These are phyloP conservation scores for Mesorhabditis sp. DNA, from an alignment of 2,888 invertebrate species.

Conservation along the genomic window DNA sequence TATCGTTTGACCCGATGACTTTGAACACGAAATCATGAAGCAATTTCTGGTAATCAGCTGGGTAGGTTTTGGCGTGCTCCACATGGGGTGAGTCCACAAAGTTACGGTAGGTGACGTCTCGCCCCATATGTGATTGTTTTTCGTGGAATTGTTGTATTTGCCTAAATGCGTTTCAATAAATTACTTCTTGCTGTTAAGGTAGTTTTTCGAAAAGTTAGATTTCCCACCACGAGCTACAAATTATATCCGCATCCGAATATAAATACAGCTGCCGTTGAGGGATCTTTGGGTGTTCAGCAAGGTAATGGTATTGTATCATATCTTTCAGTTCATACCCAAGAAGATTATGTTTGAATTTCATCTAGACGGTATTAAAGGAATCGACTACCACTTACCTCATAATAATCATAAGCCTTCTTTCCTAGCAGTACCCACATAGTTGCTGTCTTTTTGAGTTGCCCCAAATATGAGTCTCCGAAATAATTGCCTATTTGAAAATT, in stretches of 20 bases:
- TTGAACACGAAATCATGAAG: background rate
- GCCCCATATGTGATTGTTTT: background rate
- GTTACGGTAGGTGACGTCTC: background rate
- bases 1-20: no score
- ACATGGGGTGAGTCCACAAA: background rate
- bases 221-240: background rate
- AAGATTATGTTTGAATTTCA: background rate
- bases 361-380: background rate
- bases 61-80: background rate
- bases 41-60: background rate
- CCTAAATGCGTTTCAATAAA: background rate
- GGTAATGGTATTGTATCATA: background rate
- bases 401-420: background rate
- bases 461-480: conserved; percentile 1
- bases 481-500: conserved; percentile 3
- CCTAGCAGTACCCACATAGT: background rate
- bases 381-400: background rate
- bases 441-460: background rate
- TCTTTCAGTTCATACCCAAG: conserved; percentile 4
- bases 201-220: background rate
- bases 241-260: conserved; percentile 1
- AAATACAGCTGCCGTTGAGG: background rate
- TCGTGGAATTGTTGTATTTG: conserved; percentile 4
- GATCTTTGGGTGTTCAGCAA: background rate
- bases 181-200: background rate